Conservation (phyloP, 2,113 vertebrate species). For the Antechinus stuartii region DNA sequence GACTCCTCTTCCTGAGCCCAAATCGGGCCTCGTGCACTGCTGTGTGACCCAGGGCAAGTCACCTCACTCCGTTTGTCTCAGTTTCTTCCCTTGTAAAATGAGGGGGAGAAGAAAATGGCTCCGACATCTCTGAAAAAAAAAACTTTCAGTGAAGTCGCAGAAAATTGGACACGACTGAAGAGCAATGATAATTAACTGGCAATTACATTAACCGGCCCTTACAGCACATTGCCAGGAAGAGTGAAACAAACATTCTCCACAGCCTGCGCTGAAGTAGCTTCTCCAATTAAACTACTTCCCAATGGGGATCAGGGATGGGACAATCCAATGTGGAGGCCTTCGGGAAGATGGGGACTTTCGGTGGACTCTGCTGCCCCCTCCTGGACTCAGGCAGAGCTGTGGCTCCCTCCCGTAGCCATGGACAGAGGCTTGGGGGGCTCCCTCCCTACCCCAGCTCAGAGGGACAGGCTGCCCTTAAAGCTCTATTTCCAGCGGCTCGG, state of each 20-base stretch:
- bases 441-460: neutral
- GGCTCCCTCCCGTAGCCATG: neutral
- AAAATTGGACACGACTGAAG: neutral
- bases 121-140: neutral
- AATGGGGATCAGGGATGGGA: too few relatives aligned
- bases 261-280: neutral
- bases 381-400: neutral
- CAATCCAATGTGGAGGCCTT: neutral
- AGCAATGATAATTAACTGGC: neutral
- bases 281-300: neutral
- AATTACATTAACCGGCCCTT: neutral
- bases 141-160: neutral
- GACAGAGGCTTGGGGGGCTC: neutral
- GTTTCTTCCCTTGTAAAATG: neutral
- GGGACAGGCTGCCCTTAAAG: neutral
- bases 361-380: slow-evolving; percentile 67
- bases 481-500: neutral
- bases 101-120: neutral
- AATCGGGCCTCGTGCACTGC: neutral
- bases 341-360: neutral
- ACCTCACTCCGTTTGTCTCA: neutral
- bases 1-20: neutral
- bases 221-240: neutral
- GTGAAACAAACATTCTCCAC: neutral
- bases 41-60: neutral